Base-by-base conservation (phyloP, 2,888 invertebrate species). In the Melanostoma scalare region DNA sequence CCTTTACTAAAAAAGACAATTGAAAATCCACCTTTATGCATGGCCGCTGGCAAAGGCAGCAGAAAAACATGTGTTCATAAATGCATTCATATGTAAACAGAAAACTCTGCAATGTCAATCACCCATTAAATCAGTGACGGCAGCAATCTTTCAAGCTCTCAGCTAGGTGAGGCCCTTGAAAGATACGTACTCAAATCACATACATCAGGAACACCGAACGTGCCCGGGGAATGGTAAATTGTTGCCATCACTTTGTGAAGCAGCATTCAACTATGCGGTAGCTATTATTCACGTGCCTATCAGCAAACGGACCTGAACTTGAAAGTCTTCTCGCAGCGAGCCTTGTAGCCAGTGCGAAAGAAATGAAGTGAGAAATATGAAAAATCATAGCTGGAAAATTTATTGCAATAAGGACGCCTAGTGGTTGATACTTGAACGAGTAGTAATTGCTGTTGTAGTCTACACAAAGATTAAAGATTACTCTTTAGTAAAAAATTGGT, bases 271-370 rank as follows among this genome's bases (percentile, higher is more conserved):
- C 46, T 46, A 80, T 71, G 75, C 46, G 69, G 58, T 69, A 63
- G 75, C 52, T 63, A 56, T 63, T 56, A 52, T 80, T 69, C 69
- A 73, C 52, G 53, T 61, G 63, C 52, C 46, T 48, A 71, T 65
- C 52, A 69, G 63, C 46, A 80, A 80, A 71, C 75, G 75, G 80
- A 80, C 75, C 80, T 80, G 80, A 80, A 80, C 80, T 80, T 80
- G 80, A 80, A 80, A 75, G 68, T 46, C 44, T 44, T 61, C 56
- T 56, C 63, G 75, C 53, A 63, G 35, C 50, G 61, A 68, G 61
- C 74, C 40, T 61, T 67, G 52, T n/a, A 67, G 63, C 33, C 44
- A 8, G 48, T 40, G 58, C 35, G 38, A n/a, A 36, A 46, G 55
- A 61, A 42, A 42, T 2, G 2, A 33, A 53, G 31, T 42, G 69